Conservation (phyloP, 1,140 invertebrate genomes). For the Procambarus clarkii region DNA sequence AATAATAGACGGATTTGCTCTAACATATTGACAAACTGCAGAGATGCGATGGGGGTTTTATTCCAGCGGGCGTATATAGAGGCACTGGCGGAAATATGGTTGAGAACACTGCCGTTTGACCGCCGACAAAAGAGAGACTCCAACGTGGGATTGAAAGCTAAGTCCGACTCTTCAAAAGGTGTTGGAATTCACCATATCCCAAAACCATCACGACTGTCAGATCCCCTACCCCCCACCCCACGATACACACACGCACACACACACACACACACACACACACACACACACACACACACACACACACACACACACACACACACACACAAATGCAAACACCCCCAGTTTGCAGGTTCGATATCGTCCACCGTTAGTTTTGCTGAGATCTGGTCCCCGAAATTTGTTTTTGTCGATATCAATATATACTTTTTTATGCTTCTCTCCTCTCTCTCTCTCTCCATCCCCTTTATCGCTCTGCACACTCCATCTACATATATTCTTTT, state of each 20-base stretch:
- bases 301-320: background rate
- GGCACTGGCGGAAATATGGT: background rate
- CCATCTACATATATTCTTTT: background rate
- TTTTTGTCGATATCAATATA: constrained; percentile 59
- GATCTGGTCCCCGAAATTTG: constrained; percentile 37
- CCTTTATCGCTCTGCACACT: constrained; percentile 12
- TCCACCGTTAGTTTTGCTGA: constrained; percentile 34
- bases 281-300: background rate
- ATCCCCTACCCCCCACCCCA: constrained; percentile 4
- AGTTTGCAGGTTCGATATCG: constrained; percentile 30
- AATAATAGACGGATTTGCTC: background rate
- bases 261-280: background rate
- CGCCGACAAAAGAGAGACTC: constrained; percentile 22
- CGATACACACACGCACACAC: background rate
- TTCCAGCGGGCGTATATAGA: background rate
- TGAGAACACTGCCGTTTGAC: background rate
- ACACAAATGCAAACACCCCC: constrained; percentile 3
- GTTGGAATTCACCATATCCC: constrained; percentile 2
- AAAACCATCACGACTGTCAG: constrained; percentile 20
- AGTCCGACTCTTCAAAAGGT: constrained; percentile 45
- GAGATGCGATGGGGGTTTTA: background rate
- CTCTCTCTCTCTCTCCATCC: background rate
- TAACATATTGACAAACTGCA: constrained; percentile 12
- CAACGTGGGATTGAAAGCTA: constrained; percentile 29
- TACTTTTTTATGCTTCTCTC: background rate